Percentiles rank a stretch among this genome's conserved stretches.
Evolutionary conservation across 2,113 vertebrate species (phyloP).

Genomic region (Cyanistes caeruleus): DNA sequence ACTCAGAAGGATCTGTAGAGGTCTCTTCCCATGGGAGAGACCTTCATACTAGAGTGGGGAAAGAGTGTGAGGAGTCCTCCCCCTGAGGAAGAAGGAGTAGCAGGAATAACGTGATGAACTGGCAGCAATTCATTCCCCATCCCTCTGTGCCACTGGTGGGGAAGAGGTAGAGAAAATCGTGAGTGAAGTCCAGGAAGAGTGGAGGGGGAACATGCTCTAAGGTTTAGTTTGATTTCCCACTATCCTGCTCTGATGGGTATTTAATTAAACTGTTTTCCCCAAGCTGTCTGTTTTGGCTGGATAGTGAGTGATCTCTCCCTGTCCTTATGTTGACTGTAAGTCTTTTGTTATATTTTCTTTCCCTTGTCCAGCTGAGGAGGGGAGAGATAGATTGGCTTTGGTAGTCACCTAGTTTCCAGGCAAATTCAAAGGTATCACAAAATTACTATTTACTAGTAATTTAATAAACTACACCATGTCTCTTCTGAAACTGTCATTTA

Average conservation of each 20-base stretch:
- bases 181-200: background rate
- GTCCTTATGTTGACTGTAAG: fast-evolving
- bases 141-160: fast-evolving
- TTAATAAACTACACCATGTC: background rate
- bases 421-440: background rate
- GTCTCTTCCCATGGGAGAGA: background rate
- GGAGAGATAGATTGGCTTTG: background rate
- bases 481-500: background rate
- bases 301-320: background rate
- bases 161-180: background rate
- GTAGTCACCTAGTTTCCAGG: background rate
- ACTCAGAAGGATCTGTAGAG: background rate
- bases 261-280: background rate
- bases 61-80: background rate
- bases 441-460: background rate
- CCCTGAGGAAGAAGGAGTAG: background rate
- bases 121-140: background rate
- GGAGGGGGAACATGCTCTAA: background rate
- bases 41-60: background rate
- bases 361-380: background rate
- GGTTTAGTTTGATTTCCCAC: background rate
- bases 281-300: background rate
- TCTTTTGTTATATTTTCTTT: background rate
- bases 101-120: background rate
- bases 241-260: background rate